Percentiles rank a stretch among this genome's conserved stretches.
Evolutionary conservation across 2,888 invertebrate species (phyloP).

Genomic region (Drosophila melanosoma): DNA sequence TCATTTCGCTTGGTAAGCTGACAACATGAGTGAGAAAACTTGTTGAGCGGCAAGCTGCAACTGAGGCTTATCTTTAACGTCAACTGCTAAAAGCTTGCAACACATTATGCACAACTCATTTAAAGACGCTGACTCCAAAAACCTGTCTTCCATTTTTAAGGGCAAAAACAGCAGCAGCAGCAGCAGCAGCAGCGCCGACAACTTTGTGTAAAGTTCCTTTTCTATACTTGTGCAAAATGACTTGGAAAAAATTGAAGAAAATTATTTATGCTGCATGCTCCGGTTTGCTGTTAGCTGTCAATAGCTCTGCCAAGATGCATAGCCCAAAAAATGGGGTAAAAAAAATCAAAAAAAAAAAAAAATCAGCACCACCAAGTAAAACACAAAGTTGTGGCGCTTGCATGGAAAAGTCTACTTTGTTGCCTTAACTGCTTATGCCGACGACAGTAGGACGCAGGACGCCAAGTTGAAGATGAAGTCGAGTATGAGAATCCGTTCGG

Average conservation of each 20-base stretch:
- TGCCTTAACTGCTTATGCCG: conserved; percentile 78
- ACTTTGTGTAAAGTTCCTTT: conserved; percentile 69
- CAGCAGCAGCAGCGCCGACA: conserved; percentile 41
- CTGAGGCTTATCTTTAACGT: conserved; percentile 44
- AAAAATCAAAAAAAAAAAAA: background rate
- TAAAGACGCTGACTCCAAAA: conserved; percentile 66
- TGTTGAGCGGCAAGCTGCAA: conserved; percentile 60
- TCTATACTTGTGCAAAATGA: conserved; percentile 65
- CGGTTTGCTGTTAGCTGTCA: conserved; percentile 66
- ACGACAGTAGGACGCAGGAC: conserved; percentile 44
- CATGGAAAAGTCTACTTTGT: conserved; percentile 78
- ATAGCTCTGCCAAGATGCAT: conserved; percentile 57
- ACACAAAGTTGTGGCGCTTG: conserved; percentile 77
- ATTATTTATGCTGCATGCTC: conserved; percentile 74
- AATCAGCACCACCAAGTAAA: conserved; percentile 21
- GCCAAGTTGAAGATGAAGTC: conserved; percentile 23
- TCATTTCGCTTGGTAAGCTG: conserved; percentile 56
- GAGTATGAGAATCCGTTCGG: conserved; percentile 11
- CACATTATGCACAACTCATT: conserved; percentile 72
- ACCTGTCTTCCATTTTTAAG: conserved; percentile 29
- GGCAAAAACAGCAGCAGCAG: background rate
- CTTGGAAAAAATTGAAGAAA: conserved; percentile 75
- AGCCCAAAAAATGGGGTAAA: background rate
- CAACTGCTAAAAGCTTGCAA: conserved; percentile 52
- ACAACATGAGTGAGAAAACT: conserved; percentile 74